Percentiles rank a stretch among this genome's conserved stretches.
Evolutionary conservation across 92 coral and sea anemone genomes (phyloP).

Genomic region (Palythoa caribaeorum): DNA sequence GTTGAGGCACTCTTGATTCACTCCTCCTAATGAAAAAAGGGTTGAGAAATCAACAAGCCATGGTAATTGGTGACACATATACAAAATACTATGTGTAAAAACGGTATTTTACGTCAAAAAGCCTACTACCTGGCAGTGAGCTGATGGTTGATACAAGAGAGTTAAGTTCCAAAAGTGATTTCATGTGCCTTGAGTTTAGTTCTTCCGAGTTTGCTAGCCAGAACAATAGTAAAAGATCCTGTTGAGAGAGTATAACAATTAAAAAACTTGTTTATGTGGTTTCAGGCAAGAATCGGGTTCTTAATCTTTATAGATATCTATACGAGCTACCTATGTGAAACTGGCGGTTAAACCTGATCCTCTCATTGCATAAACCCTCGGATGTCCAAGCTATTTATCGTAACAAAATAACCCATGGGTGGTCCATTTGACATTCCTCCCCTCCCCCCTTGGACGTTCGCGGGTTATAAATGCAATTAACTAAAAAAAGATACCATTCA

Average conservation of each 20-base stretch:
- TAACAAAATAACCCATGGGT: no score
- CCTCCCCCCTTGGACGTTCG: no score
- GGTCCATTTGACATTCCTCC: no score
- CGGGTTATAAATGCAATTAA: no score
- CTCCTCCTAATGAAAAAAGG: slow-evolving; percentile 58
- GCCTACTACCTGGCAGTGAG: slow-evolving; percentile 75
- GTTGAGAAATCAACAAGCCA: not conserved
- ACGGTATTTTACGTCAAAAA: not conserved
- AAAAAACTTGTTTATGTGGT: not conserved
- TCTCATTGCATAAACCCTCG: no score
- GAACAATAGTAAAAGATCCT: slow-evolving; percentile 83
- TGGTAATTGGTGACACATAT: not conserved
- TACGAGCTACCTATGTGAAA: no score
- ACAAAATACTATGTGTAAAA: not conserved
- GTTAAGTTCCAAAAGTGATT: slow-evolving; percentile 68
- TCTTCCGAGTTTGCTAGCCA: slow-evolving; percentile 73
- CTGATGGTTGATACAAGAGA: slow-evolving; percentile 83
- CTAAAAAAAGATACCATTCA: no score
- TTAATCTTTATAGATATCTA: no score
- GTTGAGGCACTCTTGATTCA: slow-evolving; percentile 57
- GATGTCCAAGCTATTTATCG: no score
- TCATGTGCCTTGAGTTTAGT: slow-evolving; percentile 40
- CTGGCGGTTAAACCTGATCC: no score
- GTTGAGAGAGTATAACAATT: not conserved
- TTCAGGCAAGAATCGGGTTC: not conserved